Conservation (phyloP, 2,113 vertebrate genomes). For the Hippolais icterina region DNA sequence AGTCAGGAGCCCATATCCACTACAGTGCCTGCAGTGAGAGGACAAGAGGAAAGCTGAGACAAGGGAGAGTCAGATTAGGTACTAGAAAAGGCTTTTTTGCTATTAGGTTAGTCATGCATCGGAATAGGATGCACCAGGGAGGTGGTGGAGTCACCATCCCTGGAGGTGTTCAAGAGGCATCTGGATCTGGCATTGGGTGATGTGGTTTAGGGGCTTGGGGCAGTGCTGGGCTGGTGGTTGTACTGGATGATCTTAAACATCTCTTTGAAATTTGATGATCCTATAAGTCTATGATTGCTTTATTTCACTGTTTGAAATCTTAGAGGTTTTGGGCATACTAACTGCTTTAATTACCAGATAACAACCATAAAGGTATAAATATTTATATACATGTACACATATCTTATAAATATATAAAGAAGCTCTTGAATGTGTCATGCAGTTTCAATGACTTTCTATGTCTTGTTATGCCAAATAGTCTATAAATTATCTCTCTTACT, state of each 20-base stretch:
- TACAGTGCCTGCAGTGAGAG: neutral
- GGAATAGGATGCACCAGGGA: neutral
- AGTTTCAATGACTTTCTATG: neutral
- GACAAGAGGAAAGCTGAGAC: neutral
- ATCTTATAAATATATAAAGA: neutral
- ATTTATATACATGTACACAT: neutral
- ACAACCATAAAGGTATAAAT: neutral
- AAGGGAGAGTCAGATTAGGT: neutral
- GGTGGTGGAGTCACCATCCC: neutral
- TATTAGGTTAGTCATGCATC: neutral
- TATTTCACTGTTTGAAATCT: neutral
- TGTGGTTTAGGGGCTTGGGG: neutral
- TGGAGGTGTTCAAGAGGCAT: neutral
- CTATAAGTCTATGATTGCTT: neutral
- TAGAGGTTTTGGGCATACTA: neutral
- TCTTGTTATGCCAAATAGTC: neutral
- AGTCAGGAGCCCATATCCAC: accelerated
- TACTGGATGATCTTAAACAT: neutral
- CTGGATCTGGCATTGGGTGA: neutral
- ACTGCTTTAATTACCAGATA: neutral
- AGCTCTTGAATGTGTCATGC: neutral
- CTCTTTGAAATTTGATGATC: neutral
- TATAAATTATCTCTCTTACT: neutral
- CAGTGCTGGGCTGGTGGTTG: neutral
- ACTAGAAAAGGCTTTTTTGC: neutral